phyloP scores from a whole-genome alignment of 2,888 invertebrate genomes.

The Lymantria dispar region DNA sequence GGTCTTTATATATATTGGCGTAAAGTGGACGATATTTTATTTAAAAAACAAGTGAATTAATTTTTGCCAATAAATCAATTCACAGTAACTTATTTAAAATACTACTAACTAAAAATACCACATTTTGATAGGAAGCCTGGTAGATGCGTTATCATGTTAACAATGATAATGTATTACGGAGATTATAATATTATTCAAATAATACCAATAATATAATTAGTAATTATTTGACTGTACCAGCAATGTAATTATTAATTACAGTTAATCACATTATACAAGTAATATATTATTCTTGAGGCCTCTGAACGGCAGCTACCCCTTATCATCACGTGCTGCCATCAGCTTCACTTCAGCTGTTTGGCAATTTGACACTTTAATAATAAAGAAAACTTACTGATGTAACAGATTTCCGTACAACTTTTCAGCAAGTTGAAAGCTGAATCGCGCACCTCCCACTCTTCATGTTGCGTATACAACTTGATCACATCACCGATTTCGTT shows the following conservation, averaged over 20 bases:
- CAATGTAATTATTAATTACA: no score
- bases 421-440: constrained; percentile 85
- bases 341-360: no score
- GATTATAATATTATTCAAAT: no score
- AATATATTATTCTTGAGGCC: no score
- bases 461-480: constrained; percentile 83
- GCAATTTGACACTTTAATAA: no score
- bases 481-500: constrained; percentile 83
- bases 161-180: no score
- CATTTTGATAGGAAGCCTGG: background rate
- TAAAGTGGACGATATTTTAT: constrained; percentile 7
- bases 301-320: no score
- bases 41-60: constrained; percentile 6
- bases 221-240: no score
- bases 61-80: constrained; percentile 8
- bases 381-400: constrained; percentile 82
- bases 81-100: background rate
- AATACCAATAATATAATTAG: no score
- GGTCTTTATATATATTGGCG: constrained; percentile 5
- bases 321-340: no score
- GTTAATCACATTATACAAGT: no score
- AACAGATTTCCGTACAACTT: constrained; percentile 84
- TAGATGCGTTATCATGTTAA: no score
- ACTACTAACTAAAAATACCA: background rate
- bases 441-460: constrained; percentile 88